These are phyloP conservation scores for Drosophila eugracilis DNA, from an alignment of 1,140 invertebrate genomes.

Conservation along the genomic window DNA sequence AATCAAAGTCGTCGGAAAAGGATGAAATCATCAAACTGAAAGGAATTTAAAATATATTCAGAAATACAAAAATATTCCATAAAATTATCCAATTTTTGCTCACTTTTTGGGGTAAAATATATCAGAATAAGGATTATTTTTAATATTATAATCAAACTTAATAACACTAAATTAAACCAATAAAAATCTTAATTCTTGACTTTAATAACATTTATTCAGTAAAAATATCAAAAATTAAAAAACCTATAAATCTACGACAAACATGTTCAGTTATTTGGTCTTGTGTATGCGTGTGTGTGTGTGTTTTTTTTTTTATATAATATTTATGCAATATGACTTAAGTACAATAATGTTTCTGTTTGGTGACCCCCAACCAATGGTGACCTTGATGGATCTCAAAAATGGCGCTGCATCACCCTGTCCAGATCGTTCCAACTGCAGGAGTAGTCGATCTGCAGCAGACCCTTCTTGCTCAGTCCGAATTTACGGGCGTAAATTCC, in stretches of 20 bases:
- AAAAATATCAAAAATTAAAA: constrained; percentile 17
- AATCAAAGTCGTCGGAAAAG: too few species aligned
- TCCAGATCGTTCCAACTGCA: constrained; percentile 88
- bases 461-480: constrained; percentile 88
- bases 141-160: too few species aligned
- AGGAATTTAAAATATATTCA: too few species aligned
- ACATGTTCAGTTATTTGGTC: constrained; percentile 48
- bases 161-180: too few species aligned
- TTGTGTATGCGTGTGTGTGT: constrained; percentile 15
- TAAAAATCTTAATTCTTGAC: neutral
- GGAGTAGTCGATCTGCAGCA: constrained; percentile 89
- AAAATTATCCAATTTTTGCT: too few species aligned
- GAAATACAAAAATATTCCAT: too few species aligned
- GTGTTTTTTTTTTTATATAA: neutral
- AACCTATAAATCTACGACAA: constrained; percentile 44
- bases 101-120: too few species aligned
- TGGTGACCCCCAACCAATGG: constrained; percentile 59
- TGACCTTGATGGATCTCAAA: constrained; percentile 38
- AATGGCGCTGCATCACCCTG: constrained; percentile 85
- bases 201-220: constrained; percentile 40
- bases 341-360: constrained; percentile 34
- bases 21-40: too few species aligned
- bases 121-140: too few species aligned
- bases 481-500: constrained; percentile 85
- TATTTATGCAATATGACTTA: constrained; percentile 52